Conservation (phyloP, 2,113 vertebrate genomes). For the Coturnix japonica region DNA sequence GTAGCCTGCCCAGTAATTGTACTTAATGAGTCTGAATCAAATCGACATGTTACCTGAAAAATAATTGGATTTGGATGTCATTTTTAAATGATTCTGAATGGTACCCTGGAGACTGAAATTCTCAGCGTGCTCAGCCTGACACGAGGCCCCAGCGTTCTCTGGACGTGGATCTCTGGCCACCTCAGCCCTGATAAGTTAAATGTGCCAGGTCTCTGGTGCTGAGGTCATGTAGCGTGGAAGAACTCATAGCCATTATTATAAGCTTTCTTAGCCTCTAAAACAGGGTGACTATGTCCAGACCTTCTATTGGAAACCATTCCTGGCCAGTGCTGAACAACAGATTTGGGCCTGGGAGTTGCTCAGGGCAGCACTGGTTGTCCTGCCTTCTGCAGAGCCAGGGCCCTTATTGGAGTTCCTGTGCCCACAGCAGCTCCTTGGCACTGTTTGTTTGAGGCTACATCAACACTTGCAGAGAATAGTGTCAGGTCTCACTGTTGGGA, state of each 20-base stretch:
- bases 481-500: background rate
- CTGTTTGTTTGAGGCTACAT: background rate
- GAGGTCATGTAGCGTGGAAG: background rate
- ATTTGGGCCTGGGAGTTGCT: background rate
- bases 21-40: conserved; percentile 50
- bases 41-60: conserved; percentile 56
- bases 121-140: background rate
- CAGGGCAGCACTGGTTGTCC: background rate
- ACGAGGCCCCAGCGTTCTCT: background rate
- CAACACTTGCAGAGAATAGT: background rate
- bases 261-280: background rate
- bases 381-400: background rate
- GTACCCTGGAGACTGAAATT: background rate
- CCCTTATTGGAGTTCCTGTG: background rate
- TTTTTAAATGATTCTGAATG: conserved; percentile 48
- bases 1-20: conserved; percentile 26
- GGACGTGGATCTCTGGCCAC: background rate
- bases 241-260: background rate
- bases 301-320: background rate
- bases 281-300: background rate
- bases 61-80: conserved; percentile 45
- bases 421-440: background rate
- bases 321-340: background rate
- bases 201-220: background rate
- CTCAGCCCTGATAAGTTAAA: background rate